These are phyloP conservation scores for Spodoptera litura DNA, from an alignment of 1,140 invertebrate genomes.

Conservation along the genomic window DNA sequence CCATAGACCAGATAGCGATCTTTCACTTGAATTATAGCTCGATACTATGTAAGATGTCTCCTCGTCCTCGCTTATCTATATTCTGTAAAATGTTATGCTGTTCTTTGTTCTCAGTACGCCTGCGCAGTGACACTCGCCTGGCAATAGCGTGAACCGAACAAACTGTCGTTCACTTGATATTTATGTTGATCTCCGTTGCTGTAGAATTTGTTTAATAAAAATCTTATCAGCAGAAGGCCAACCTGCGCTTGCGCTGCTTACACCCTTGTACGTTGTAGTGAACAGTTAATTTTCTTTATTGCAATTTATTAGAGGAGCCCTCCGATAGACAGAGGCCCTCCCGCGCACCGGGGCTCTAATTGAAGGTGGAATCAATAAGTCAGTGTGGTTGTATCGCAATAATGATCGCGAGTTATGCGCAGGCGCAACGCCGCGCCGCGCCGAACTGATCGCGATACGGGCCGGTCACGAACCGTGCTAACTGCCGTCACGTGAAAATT, in stretches of 20 bases:
- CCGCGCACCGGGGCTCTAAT: conserved; percentile 53
- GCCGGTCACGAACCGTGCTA: conserved; percentile 53
- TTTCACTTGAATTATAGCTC: conserved; percentile 25
- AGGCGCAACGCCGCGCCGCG: conserved; percentile 23
- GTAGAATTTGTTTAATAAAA: conserved; percentile 32
- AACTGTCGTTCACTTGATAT: background rate
- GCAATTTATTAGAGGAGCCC: conserved; percentile 45
- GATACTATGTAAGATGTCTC: conserved; percentile 28
- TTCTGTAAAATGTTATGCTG: conserved; percentile 19
- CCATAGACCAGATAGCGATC: conserved; percentile 26
- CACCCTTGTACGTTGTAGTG: conserved; percentile 36
- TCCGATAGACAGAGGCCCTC: conserved; percentile 42
- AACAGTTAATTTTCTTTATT: conserved; percentile 48
- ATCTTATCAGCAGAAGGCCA: conserved; percentile 1
- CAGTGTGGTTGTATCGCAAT: conserved; percentile 54
- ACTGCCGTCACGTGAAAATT: conserved; percentile 43
- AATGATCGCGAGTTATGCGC: conserved; percentile 52
- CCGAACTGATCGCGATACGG: conserved; percentile 50
- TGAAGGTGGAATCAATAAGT: conserved; percentile 65
- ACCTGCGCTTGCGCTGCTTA: conserved; percentile 3
- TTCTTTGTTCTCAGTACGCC: conserved; percentile 1
- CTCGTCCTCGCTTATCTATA: conserved; percentile 26
- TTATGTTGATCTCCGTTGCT: conserved; percentile 3
- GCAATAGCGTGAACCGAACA: background rate
- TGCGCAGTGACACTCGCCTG: background rate